Evolutionary conservation across 30 jellyfish, hydroid and myxozoan species (phyloP), one percentile per base, ranked within the genome.

Genomic region (Aurelia aurita): DNA sequence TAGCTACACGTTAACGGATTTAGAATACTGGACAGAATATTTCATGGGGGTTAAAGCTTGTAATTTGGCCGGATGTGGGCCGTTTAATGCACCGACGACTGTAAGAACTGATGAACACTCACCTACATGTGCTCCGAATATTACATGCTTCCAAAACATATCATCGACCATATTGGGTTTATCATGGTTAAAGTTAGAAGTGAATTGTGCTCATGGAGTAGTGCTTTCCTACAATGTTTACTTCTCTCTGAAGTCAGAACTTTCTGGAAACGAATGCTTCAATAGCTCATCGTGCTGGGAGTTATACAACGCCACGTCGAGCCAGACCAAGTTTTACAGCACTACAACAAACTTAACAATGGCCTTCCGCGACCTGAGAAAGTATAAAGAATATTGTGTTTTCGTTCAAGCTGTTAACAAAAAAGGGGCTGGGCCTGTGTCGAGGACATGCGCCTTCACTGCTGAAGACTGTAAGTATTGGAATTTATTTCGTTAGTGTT

Each of bases 381-480:
- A 71, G 57, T 88, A 88, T 55, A 45, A 11, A 22, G 43, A 70
- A 25, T 88, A 88, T 73, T 72, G 92, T 51, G 19, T 69, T 34
- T 51, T 57, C 28, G 71, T 88, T 5, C 85, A 69, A 49, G 88
- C 97, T 35, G 86, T 77, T 9, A 88, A 79, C 64, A 31, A 28
- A 2, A 78, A 77, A 59, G 97, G 97, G 15, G 65, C 74, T 16
- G 92, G 97, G 22, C 97, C 97, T 2, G 58, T 57, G 43, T 60
- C 87, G 19, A 57, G 73, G 19, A 2, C 19, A 2, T 88, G 91
- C 69, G 22, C 16, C 15, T 74, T 31, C 76, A 88, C 97, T 2
- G 86, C 79, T 27, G 92, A 88, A 62, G 97, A 79, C 51, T 29
- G 97, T 88, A 61, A 78, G 97, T 62, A 39, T 39, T 39, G n/a